Conservation (phyloP, 2,797 vertebrate species). For the Paedocypris micromegethes region DNA sequence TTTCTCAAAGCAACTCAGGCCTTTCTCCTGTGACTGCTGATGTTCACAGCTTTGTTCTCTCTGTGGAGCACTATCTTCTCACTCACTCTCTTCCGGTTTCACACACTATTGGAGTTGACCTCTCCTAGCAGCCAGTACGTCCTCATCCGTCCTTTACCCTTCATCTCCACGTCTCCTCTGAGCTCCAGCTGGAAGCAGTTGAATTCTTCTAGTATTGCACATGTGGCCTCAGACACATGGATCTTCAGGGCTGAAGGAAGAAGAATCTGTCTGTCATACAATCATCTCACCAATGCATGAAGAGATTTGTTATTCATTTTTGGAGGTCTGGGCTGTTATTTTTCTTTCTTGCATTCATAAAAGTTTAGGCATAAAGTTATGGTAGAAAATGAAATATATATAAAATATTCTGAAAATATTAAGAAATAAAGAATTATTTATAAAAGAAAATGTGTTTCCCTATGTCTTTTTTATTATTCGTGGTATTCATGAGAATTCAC, state of each 20-base stretch:
- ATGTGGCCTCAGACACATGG: slow-evolving; percentile 81
- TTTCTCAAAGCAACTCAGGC: too few relatives aligned
- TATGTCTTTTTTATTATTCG: too few relatives aligned
- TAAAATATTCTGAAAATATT: too few relatives aligned
- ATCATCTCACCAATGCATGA: neutral
- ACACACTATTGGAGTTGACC: slow-evolving; percentile 29
- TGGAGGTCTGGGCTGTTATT: too few relatives aligned
- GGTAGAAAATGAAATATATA: too few relatives aligned
- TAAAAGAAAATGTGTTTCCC: too few relatives aligned
- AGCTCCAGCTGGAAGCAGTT: slow-evolving; percentile 80
- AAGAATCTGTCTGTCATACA: neutral
- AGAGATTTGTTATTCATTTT: too few relatives aligned
- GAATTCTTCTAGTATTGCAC: slow-evolving; percentile 75
- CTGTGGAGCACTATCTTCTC: neutral
- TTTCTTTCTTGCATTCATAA: too few relatives aligned
- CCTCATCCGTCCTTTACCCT: slow-evolving; percentile 82
- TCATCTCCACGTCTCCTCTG: slow-evolving; percentile 83
- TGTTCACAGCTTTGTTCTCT: neutral
- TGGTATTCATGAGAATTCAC: too few relatives aligned
- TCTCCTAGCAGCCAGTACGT: slow-evolving; percentile 85
- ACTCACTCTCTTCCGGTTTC: slow-evolving; percentile 14
- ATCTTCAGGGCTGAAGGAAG: slow-evolving; percentile 73
- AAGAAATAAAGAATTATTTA: too few relatives aligned
- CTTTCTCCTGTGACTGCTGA: too few relatives aligned
- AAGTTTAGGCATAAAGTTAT: too few relatives aligned